Evolutionary conservation across 2,797 vertebrate genomes (phyloP).

Genomic region (Sebastes diaconus): DNA sequence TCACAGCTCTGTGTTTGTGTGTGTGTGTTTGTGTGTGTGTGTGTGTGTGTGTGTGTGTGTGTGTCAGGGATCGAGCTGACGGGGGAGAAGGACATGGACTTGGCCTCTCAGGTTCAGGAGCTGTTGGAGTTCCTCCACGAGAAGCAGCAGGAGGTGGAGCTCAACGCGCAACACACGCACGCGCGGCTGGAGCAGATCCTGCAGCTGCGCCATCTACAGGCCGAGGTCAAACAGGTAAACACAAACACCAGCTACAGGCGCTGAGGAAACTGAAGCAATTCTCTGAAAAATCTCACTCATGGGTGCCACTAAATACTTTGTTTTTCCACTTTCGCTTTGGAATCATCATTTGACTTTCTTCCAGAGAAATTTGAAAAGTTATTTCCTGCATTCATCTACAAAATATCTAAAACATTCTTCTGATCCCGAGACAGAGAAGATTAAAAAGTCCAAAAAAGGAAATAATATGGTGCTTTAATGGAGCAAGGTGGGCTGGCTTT

Average conservation of each 20-base stretch:
- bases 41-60: slow-evolving; percentile 22
- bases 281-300: too few relatives aligned
- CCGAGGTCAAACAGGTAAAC: slow-evolving; percentile 96
- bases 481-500: not conserved
- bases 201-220: slow-evolving; percentile 96
- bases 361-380: not conserved
- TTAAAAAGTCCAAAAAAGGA: slow-evolving; percentile 15
- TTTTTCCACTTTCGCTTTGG: not conserved
- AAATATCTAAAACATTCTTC: not conserved
- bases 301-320: not conserved
- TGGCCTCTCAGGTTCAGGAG: slow-evolving; percentile 97
- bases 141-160: slow-evolving; percentile 95
- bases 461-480: not conserved
- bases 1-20: not conserved
- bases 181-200: slow-evolving; percentile 92
- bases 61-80: slow-evolving; percentile 94
- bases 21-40: slow-evolving; percentile 17
- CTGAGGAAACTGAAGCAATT: not conserved
- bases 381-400: not conserved
- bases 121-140: slow-evolving; percentile 97
- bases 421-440: not conserved
- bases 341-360: not conserved
- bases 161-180: slow-evolving; percentile 93
- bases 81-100: slow-evolving; percentile 95
- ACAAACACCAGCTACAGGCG: not conserved